Conservation (phyloP, 2,113 vertebrate genomes). For the Archilochus colubris region DNA sequence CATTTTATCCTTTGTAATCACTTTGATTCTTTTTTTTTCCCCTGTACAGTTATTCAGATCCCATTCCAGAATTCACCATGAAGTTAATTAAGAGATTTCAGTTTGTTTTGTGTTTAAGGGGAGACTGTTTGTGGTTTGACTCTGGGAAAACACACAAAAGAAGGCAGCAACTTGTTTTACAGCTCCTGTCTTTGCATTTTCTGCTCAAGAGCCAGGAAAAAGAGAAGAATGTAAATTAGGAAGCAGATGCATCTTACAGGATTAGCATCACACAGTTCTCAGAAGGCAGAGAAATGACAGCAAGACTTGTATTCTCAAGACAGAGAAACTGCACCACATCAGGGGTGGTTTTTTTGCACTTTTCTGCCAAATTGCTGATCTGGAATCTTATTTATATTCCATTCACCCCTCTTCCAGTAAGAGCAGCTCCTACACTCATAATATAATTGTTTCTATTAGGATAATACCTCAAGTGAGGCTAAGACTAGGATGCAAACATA, state of each 20-base stretch:
- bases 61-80: conserved; percentile 26
- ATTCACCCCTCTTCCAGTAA: not conserved
- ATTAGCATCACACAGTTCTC: conserved; percentile 11
- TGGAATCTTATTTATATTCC: conserved; percentile 1
- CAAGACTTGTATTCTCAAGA: not conserved
- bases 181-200: conserved; percentile 51
- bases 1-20: not conserved
- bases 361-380: not conserved
- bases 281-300: conserved; percentile 34
- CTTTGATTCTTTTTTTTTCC: not conserved
- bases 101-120: conserved; percentile 13
- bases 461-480: not conserved
- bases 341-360: not conserved
- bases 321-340: not conserved
- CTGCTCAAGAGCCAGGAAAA: not conserved
- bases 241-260: not conserved
- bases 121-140: conserved; percentile 20
- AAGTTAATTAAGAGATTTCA: conserved; percentile 45
- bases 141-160: conserved; percentile 51
- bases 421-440: not conserved
- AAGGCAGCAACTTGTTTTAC: conserved; percentile 18
- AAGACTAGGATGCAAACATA: not conserved
- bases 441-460: not conserved
- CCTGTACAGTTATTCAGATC: conserved; percentile 41
- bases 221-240: conserved; percentile 32